A percentile compares a stretch with the other conserved stretches of the same genome.
Evolutionary conservation across 2,888 invertebrate species (phyloP).

Genomic region (Salticus scenicus): DNA sequence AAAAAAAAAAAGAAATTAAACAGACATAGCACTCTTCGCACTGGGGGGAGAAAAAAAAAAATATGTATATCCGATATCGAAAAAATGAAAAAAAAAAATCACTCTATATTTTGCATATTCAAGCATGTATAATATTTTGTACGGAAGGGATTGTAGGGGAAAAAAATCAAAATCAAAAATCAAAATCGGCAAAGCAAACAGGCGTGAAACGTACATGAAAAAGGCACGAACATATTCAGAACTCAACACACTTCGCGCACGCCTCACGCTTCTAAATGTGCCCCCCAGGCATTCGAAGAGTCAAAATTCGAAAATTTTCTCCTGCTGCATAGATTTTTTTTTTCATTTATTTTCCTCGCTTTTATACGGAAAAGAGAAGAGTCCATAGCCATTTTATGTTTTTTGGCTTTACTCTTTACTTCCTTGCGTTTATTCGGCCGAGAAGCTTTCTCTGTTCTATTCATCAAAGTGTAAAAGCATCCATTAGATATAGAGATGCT

Average conservation of each 20-base stretch:
- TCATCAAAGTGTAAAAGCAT: conserved; percentile 68
- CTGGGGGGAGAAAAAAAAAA: too few species aligned
- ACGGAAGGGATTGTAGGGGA: neutral
- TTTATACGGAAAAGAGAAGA: neutral
- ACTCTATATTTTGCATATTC: neutral
- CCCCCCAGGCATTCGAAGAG: conserved; percentile 40
- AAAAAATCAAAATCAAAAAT: neutral
- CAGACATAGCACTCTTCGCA: too few species aligned
- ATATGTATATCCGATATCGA: too few species aligned
- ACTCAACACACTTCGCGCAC: conserved; percentile 25
- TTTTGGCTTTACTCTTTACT: conserved; percentile 21
- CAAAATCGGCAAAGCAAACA: conserved; percentile 48
- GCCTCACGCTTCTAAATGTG: conserved; percentile 65
- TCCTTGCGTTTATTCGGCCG: conserved; percentile 43
- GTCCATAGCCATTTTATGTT: neutral
- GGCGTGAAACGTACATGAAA: conserved; percentile 56
- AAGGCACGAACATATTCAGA: conserved; percentile 50
- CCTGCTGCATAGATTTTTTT: neutral
- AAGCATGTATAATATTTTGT: neutral
- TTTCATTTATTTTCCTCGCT: conserved; percentile 11
- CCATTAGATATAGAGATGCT: conserved; percentile 44
- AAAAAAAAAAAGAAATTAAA: too few species aligned
- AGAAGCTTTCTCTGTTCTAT: conserved; percentile 44
- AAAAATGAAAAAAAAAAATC: neutral
- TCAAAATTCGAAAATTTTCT: conserved; percentile 29